Conservation (phyloP, 2,113 vertebrate species). For the Lycaon pictus region DNA sequence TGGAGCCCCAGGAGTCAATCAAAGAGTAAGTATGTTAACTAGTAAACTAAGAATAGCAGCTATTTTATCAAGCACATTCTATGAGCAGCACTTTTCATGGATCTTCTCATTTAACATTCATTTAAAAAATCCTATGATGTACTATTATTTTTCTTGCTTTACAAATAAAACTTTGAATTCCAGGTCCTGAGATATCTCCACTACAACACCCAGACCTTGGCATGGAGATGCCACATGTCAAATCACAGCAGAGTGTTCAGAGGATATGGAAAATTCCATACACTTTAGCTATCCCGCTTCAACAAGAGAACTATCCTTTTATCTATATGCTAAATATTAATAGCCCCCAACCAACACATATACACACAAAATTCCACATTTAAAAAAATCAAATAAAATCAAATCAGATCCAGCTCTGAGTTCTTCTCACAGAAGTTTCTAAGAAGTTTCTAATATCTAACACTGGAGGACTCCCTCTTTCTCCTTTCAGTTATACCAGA, state of each 20-base stretch:
- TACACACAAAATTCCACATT: background rate
- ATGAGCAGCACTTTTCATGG: background rate
- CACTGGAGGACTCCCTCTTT: background rate
- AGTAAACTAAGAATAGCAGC: background rate
- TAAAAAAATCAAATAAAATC: background rate
- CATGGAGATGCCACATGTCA: background rate
- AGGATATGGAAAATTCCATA: background rate
- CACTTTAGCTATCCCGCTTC: background rate
- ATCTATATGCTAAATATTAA: background rate
- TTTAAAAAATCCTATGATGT: background rate
- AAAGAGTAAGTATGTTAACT: background rate
- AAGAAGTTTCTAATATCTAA: background rate
- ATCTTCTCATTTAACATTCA: background rate
- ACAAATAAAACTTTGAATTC: background rate
- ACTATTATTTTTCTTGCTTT: rapidly evolving
- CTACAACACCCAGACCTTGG: rapidly evolving
- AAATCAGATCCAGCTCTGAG: background rate
- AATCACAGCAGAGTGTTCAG: background rate
- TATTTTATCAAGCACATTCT: background rate
- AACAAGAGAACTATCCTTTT: background rate
- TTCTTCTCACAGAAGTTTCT: background rate
- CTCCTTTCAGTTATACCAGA: background rate
- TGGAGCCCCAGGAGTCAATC: background rate
- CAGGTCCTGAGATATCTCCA: background rate
- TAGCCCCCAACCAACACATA: background rate